These are phyloP conservation scores for Odontocerum albicorne DNA, from an alignment of 2,888 invertebrate species.

Conservation along the genomic window DNA sequence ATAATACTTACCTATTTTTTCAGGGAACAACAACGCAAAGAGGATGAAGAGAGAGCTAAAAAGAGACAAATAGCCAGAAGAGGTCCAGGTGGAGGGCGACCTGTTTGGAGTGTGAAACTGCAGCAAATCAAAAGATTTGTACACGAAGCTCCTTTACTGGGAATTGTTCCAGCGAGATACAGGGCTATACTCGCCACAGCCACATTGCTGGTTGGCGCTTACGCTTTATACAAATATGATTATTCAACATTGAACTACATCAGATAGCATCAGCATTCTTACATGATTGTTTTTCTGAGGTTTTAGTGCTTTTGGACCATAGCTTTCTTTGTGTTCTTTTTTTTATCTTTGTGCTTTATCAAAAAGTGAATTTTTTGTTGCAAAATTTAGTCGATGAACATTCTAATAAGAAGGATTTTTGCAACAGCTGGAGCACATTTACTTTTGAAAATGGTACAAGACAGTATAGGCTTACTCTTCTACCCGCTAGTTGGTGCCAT, in stretches of 20 bases:
- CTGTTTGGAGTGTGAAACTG: constrained; percentile 36
- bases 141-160: constrained; percentile 44
- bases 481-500: no score
- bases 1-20: constrained; percentile 23
- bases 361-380: no score
- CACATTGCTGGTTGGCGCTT: constrained; percentile 60
- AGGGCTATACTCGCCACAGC: constrained; percentile 58
- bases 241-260: constrained; percentile 41
- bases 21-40: constrained; percentile 61
- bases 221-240: constrained; percentile 61
- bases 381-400: no score
- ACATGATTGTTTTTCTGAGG: constrained; percentile 51
- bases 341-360: constrained; percentile 7
- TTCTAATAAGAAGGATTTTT: no score
- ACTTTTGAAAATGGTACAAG: no score
- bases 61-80: constrained; percentile 46
- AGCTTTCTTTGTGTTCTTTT: constrained; percentile 16
- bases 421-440: no score
- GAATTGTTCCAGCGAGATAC: constrained; percentile 49
- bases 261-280: constrained; percentile 52
- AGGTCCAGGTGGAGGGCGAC: constrained; percentile 3
- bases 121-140: constrained; percentile 42
- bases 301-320: no score
- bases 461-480: no score
- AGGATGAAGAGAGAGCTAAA: constrained; percentile 59